Base-by-base conservation (phyloP, 2,797 vertebrate genomes). In the Crypturellus tataupa region DNA sequence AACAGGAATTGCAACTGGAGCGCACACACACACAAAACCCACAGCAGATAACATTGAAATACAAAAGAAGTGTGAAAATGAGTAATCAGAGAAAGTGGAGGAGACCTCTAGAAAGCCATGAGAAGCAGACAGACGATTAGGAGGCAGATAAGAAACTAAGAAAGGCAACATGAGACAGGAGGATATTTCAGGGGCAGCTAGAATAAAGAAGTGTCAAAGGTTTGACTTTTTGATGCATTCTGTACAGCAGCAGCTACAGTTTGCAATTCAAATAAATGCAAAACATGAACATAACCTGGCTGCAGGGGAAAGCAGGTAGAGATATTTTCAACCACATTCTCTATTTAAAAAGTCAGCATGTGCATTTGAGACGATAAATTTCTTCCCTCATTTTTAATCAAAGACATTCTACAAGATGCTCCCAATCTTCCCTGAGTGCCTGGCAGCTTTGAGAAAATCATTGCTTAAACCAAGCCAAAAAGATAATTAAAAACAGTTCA, bases 401-500 rank as follows among this genome's bases (percentile, higher is more conserved):
- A 91, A 90, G 35, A 24, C 78, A 82, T 64, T 87, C 58, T 71
- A 76, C 68, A 80, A 92, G 55, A 85, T 86, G 49, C 35, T 35
- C 53, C 59, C n/a, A 77, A 1, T 51, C 65, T 78, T 58, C 35
- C 55, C 56, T 37, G 79, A 55, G 27, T 77, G 71, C 21, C 56
- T 68, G 12, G n/a, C 23, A 95, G 87, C 77, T 89, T 88, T 68
- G 89, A 89, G 82, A 93, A 96, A 93, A 92, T 31, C 46, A 90
- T 65, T 87, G 55, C 75, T 95, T 96, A 94, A 88, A 73, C 15
- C 46, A 78, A 96, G 88, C 51, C 70, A 88, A 94, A 93, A 88
- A 95, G 70, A 93, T 89, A 96, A 97, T 93, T 85, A 95, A 96
- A 97, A 90, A 85, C 51, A 78, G 55, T 85, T 90, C 84, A 95